Conservation (phyloP, 2,888 invertebrate genomes). For the Mythimna lalbum region DNA sequence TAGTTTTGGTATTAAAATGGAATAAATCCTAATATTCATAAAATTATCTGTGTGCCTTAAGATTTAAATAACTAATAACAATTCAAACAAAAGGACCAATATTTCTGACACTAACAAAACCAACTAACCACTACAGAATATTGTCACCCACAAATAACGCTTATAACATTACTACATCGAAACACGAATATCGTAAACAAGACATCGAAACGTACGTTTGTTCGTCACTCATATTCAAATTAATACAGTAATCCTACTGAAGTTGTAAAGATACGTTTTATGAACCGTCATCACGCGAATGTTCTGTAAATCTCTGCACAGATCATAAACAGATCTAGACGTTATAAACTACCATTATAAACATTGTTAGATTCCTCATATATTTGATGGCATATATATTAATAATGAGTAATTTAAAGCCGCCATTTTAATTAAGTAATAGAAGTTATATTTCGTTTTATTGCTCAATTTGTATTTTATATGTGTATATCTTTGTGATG, state of each 20-base stretch:
- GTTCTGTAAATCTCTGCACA: conserved; percentile 57
- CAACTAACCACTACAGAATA: conserved; percentile 3
- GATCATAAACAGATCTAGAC: conserved; percentile 63
- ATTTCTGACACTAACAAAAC: conserved; percentile 8
- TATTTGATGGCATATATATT: conserved; percentile 47
- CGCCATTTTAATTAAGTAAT: conserved; percentile 57
- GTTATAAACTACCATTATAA: conserved; percentile 56
- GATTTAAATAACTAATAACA: no score
- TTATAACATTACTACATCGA: conserved; percentile 26
- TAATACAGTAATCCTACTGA: conserved; percentile 62
- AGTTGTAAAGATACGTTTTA: conserved; percentile 64
- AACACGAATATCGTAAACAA: conserved; percentile 60
- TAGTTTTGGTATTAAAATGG: no score
- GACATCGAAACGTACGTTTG: conserved; percentile 41
- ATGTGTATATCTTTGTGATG: conserved; percentile 10
- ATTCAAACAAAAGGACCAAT: conserved; percentile 11
- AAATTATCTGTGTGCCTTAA: no score
- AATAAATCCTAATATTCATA: no score
- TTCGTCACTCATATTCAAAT: conserved; percentile 66
- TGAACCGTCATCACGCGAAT: conserved; percentile 61
- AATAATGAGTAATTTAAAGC: conserved; percentile 53
- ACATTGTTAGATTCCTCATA: conserved; percentile 53
- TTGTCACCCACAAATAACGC: conserved; percentile 31
- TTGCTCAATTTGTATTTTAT: conserved; percentile 39
- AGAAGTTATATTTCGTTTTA: conserved; percentile 38